Evolutionary conservation across 2,888 invertebrate genomes (phyloP), one percentile per base, ranked within the genome.

Genomic region (Phyllotreta striolata): DNA sequence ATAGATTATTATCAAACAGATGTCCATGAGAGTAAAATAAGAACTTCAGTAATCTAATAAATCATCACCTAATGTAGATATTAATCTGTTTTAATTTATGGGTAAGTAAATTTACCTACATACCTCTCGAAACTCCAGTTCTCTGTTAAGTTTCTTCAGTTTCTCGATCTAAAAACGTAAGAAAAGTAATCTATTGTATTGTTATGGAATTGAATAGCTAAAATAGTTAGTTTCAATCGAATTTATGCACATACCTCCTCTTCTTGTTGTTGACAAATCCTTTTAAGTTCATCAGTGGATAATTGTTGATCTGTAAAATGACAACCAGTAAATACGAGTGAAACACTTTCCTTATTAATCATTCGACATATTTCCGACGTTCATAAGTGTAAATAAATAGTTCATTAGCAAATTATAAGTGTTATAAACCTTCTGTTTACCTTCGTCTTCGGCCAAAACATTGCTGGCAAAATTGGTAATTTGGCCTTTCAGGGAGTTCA

Each of bases 391-490:
- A 24, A 24, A 37, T 44, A 52, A 9, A 9, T 51, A 59, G 37
- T 56, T 37, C 44, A 40, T 55, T 54, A 61, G 66, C 67, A 55
- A 69, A 57, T 6, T 55, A 35, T 34, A 64, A 6, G 8, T 46
- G 14, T n/a, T 9, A 69, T 66, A 70, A 72, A 63, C 67, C 47
- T 66, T 56, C 69, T 56, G 60, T 49, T 57, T 55, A 86, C 87
- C 87, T 78, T 83, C 84, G 77, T 85, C 86, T 75, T 88, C 88
- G 74, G 91, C 89, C 78, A 96, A 85, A 73, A 95, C 94, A 83
- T 94, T 95, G 80, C 91, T 92, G 64, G 95, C 95, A 76, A 95
- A 91, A 83, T 87, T 95, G 39, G 90, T 88, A 76, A 96, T 87
- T 84, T 96, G 95, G 72, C 94, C 95, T 81, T 93, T 95, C 70